phyloP scores from a whole-genome alignment of 2,888 invertebrate species.

The Vesta saturnalis region DNA sequence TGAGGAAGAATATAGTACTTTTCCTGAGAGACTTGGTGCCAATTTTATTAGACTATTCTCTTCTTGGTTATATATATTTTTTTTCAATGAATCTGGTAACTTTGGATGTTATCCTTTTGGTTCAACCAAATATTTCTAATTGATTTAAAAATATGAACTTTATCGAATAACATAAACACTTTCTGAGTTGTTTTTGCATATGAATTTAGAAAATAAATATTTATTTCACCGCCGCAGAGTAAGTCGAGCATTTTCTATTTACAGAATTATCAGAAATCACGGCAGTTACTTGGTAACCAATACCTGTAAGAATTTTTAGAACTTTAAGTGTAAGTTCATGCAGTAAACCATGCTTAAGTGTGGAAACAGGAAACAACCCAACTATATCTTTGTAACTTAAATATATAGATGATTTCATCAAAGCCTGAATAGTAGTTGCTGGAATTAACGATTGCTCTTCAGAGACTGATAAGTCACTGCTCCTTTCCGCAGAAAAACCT shows the following conservation, averaged over 20 bases:
- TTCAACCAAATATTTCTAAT: slow-evolving; percentile 1
- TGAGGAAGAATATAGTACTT: slow-evolving; percentile 4
- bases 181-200: neutral
- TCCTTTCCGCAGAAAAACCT: too few relatives aligned
- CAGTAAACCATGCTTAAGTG: neutral
- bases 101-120: neutral
- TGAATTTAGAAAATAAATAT: neutral
- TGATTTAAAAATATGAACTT: neutral
- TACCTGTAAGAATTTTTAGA: neutral
- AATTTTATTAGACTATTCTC: neutral
- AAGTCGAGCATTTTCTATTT: neutral
- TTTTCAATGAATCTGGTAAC: neutral
- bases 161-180: neutral
- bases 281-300: neutral
- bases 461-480: too few relatives aligned
- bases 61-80: neutral
- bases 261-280: neutral
- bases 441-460: neutral
- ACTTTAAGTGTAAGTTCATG: neutral
- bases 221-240: neutral
- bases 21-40: neutral
- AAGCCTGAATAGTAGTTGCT: neutral
- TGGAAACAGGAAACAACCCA: neutral
- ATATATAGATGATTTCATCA: neutral
- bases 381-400: neutral